phyloP scores from a whole-genome alignment of 1,140 invertebrate species.

The Sycophaga agraensis region DNA sequence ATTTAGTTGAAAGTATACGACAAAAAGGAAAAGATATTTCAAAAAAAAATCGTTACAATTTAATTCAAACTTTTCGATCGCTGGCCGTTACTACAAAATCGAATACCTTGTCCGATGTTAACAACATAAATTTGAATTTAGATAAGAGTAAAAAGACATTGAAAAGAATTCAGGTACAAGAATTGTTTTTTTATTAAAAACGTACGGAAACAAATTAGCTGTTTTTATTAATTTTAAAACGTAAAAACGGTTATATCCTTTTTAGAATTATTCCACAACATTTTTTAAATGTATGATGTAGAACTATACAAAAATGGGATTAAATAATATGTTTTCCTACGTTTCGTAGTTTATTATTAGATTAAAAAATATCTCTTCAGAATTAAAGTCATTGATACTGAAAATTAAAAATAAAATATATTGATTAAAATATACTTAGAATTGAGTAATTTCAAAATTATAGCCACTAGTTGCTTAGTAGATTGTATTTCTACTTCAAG shows the following conservation, averaged over 20 bases:
- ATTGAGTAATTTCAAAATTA: too few relatives aligned
- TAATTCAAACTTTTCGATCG: conserved; percentile 17
- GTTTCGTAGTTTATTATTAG: too few relatives aligned
- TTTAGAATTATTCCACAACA: background rate
- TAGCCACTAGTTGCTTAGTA: too few relatives aligned
- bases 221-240: background rate
- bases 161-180: background rate
- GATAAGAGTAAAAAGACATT: background rate
- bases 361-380: too few relatives aligned
- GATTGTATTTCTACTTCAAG: too few relatives aligned
- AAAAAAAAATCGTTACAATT: conserved; percentile 13
- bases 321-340: too few relatives aligned
- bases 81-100: background rate
- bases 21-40: conserved; percentile 2
- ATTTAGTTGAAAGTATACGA: conserved; percentile 11
- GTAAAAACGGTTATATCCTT: background rate
- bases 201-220: too few relatives aligned
- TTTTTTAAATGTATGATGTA: too few relatives aligned
- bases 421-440: too few relatives aligned
- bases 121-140: background rate
- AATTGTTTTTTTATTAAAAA: background rate
- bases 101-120: background rate
- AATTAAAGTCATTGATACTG: too few relatives aligned
- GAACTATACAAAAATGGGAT: too few relatives aligned
- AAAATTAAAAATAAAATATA: too few relatives aligned